Conservation (phyloP, 2,797 vertebrate species). For the Onychomys leucogaster region DNA sequence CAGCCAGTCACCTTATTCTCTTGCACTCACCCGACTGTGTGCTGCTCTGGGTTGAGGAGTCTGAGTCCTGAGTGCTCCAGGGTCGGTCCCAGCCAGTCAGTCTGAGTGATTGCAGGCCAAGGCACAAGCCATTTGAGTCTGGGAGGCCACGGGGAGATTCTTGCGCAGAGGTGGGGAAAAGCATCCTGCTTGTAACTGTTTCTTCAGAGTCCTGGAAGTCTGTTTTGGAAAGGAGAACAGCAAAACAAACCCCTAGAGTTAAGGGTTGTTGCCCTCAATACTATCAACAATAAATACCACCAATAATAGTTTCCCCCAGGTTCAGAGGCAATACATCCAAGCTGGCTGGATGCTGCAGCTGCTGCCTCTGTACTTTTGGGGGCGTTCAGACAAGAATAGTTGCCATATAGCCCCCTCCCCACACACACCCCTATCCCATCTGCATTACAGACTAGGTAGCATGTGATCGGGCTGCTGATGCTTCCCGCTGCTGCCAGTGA, state of each 20-base stretch:
- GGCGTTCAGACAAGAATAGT: constrained; percentile 80
- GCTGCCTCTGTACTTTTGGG: constrained; percentile 88
- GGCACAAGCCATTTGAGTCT: constrained; percentile 95
- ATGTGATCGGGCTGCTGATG: constrained; percentile 99
- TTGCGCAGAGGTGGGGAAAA: constrained; percentile 95
- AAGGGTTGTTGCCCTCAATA: constrained; percentile 76
- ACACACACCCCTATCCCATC: constrained; percentile 89
- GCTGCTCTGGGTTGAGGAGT: constrained; percentile 92
- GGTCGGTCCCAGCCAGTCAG: constrained; percentile 96
- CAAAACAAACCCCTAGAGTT: constrained; percentile 83
- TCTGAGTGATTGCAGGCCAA: constrained; percentile 97
- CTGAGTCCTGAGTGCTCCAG: constrained; percentile 78
- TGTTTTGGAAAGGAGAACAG: constrained; percentile 87
- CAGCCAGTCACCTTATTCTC: neutral
- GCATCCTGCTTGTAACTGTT: constrained; percentile 96
- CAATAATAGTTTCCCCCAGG: constrained; percentile 83
- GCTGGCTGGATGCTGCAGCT: constrained; percentile 70
- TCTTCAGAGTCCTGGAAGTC: constrained; percentile 94
- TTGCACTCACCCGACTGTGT: constrained; percentile 94
- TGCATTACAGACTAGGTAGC: constrained; percentile 97
- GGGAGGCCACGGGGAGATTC: constrained; percentile 93
- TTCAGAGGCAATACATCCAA: constrained; percentile 76
- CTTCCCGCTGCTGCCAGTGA: constrained; percentile 97
- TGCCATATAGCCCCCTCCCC: constrained; percentile 91
- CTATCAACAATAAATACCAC: constrained; percentile 64